Base-by-base conservation (phyloP, 2,888 invertebrate species). In the Cataglyphis altisquamis region DNA sequence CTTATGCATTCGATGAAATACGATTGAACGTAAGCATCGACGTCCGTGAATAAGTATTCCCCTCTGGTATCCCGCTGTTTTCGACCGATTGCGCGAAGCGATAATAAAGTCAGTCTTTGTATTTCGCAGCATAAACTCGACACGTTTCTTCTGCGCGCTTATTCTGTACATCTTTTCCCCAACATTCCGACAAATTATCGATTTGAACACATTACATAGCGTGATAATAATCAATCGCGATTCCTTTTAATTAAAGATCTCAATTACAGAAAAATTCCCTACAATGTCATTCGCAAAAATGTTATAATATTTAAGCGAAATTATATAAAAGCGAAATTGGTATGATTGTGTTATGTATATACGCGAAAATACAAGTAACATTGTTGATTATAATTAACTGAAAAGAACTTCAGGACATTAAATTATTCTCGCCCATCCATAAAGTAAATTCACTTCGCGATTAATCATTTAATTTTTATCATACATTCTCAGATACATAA, bases 1-100 rank as follows among this genome's bases (percentile, higher is more conserved):
- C 84, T 88, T 88, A 85, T 88, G 82, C 88, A 84, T 88, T 86
- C 90, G 85, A 90, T 90, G 88, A 90, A 87, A 88, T 90, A 90
- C 74, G 85, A 60, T 80, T 41, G 45, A 78, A 82, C 57, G 73
- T 72, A 85, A 68, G 75, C 82, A 74, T 86, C 77, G 73, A 25
- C 48, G 32, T 25, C 29, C 64, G 25, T 60, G 75, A 80, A 52
- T 67, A 63, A 67, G 63, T 66, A n/a, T 41, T 55, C 67, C 75
- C 70, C 25, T 4, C 84, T 60, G 73, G 84, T 83, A 73, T 80
- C 88, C 86, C 62, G 86, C 84, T 87, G 89, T 82, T 89, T 85
- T 84, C 64, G 66, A 75, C 52, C 73, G 80, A 88, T 88, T 72
- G 66, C 68, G 66, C 67, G 82, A 85, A 85, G 55, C 68, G 85